Evolutionary conservation across 2,113 vertebrate genomes (phyloP).

Genomic region (Steatornis caripensis): DNA sequence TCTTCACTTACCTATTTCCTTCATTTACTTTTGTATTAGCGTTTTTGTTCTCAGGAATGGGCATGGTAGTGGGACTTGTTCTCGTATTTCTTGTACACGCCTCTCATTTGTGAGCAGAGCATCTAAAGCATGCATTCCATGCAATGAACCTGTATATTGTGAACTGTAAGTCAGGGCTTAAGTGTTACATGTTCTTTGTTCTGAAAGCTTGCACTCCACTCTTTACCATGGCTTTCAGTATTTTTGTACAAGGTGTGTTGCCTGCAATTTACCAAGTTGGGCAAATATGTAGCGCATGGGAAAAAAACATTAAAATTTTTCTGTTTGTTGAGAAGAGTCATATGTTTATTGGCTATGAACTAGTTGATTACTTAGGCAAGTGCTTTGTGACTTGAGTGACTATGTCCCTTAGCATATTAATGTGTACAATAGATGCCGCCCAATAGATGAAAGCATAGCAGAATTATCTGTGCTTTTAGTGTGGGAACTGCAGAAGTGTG

Average conservation of each 20-base stretch:
- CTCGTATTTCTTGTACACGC: background rate
- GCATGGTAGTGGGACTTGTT: background rate
- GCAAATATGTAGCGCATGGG: background rate
- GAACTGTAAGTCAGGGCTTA: background rate
- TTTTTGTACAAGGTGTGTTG: background rate
- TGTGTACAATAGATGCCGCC: background rate
- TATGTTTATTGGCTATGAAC: background rate
- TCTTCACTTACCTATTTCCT: background rate
- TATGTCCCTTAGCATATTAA: background rate
- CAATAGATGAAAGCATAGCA: background rate
- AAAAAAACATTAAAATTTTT: background rate
- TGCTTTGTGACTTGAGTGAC: background rate
- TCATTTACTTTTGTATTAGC: background rate
- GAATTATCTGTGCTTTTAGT: background rate
- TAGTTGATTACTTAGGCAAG: background rate
- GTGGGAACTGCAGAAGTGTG: background rate
- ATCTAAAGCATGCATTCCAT: background rate
- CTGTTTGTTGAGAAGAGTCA: background rate
- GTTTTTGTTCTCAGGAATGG: background rate
- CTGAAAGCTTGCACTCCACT: background rate
- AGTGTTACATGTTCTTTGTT: background rate
- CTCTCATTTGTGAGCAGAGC: background rate
- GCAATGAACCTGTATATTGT: background rate
- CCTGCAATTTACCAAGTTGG: background rate
- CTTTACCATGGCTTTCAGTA: background rate